phyloP scores from a whole-genome alignment of 2,113 vertebrate genomes.

The Micromys minutus region DNA sequence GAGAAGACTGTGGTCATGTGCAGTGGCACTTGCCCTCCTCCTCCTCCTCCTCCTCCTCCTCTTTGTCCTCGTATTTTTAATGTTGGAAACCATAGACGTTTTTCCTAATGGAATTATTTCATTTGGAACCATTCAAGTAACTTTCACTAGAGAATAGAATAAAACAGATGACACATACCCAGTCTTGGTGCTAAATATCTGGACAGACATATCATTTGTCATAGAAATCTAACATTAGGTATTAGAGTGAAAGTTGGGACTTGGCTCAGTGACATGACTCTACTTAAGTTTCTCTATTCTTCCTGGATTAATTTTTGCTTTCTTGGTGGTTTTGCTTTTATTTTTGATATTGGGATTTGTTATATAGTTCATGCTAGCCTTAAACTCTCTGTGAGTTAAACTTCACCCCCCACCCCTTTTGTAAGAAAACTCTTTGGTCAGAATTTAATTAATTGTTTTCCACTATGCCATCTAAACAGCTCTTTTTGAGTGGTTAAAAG shows the following conservation, averaged over 20 bases:
- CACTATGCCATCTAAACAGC: not conserved
- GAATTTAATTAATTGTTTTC: constrained; percentile 42
- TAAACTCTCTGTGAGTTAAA: not conserved
- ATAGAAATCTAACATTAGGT: not conserved
- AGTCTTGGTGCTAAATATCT: not conserved
- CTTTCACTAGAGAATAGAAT: constrained; percentile 3
- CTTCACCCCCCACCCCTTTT: not conserved
- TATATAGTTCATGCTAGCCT: not conserved
- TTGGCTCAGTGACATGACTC: not conserved
- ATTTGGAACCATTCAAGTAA: constrained; percentile 45
- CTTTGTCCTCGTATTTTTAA: not conserved
- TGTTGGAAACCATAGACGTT: constrained; percentile 14
- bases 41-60: no score
- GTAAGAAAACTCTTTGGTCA: not conserved
- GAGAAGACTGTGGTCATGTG: not conserved
- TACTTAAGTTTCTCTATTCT: not conserved
- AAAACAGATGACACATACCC: constrained; percentile 1
- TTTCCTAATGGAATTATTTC: constrained; percentile 54
- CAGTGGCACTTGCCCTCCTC: not conserved
- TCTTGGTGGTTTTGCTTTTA: not conserved
- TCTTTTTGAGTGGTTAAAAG: not conserved
- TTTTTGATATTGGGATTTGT: not conserved
- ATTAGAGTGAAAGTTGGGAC: not conserved
- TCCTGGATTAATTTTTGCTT: not conserved
- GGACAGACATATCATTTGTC: not conserved